Percentiles rank a stretch among this genome's conserved stretches.
These are phyloP conservation scores for Ceraclea dissimilis DNA, from an alignment of 2,888 invertebrate species.

Conservation along the genomic window DNA sequence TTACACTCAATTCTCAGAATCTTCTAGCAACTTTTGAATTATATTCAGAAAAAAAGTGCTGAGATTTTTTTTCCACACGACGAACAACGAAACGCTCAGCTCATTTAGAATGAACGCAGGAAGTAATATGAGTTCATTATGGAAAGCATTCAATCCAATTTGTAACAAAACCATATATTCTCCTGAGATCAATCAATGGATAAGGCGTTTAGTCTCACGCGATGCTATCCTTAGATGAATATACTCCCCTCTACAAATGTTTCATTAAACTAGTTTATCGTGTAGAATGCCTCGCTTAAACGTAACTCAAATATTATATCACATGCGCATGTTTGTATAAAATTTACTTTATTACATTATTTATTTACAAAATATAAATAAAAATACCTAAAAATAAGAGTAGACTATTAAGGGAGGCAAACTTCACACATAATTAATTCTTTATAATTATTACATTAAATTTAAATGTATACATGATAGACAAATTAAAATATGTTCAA, in stretches of 20 bases:
- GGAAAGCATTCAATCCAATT: too few species aligned
- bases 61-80: too few species aligned
- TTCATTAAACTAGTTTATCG: conserved; percentile 1
- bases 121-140: too few species aligned
- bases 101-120: too few species aligned
- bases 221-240: background rate
- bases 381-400: conserved; percentile 3
- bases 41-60: too few species aligned
- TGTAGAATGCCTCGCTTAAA: conserved; percentile 12
- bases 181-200: too few species aligned
- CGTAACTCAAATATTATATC: conserved; percentile 8
- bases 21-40: too few species aligned
- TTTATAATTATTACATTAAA: background rate
- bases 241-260: background rate
- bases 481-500: background rate
- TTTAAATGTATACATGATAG: background rate
- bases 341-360: conserved; percentile 4
- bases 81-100: too few species aligned
- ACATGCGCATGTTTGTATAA: conserved; percentile 4
- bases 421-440: background rate
- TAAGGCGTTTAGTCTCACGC: too few species aligned
- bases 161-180: too few species aligned
- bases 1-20: too few species aligned
- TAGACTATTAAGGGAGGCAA: conserved; percentile 6
- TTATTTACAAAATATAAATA: conserved; percentile 5